Evolutionary conservation across 2,113 vertebrate genomes (phyloP).

Genomic region (Oxyura jamaicensis): DNA sequence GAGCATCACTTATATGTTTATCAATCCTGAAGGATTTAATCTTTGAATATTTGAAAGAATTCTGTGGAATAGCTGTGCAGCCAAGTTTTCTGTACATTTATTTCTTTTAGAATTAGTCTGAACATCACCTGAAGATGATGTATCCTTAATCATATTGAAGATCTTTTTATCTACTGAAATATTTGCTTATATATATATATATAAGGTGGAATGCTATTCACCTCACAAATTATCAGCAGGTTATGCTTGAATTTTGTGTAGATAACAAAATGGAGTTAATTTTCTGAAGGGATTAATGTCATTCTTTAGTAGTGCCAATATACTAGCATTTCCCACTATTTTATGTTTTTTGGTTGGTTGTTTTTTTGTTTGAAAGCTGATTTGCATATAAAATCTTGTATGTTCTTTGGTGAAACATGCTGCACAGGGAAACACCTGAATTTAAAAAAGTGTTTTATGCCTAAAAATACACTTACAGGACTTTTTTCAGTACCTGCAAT

Average conservation of each 20-base stretch:
- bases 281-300: background rate
- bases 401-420: background rate
- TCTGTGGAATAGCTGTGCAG: background rate
- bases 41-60: background rate
- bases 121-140: background rate
- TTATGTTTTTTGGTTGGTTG: background rate
- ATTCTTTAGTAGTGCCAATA: background rate
- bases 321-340: background rate
- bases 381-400: background rate
- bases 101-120: background rate
- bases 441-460: background rate
- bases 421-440: background rate
- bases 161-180: background rate
- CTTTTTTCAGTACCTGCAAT: background rate
- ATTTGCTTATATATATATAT: background rate
- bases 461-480: background rate
- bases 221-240: background rate
- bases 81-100: background rate
- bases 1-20: background rate
- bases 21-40: background rate
- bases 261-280: background rate
- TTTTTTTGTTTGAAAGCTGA: background rate
- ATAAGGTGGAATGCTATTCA: rapidly evolving
- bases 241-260: background rate
- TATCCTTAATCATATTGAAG: background rate